Percentiles rank a stretch among this genome's conserved stretches.
These are phyloP conservation scores for Amiota communis DNA, from an alignment of 2,888 invertebrate genomes.

Conservation along the genomic window DNA sequence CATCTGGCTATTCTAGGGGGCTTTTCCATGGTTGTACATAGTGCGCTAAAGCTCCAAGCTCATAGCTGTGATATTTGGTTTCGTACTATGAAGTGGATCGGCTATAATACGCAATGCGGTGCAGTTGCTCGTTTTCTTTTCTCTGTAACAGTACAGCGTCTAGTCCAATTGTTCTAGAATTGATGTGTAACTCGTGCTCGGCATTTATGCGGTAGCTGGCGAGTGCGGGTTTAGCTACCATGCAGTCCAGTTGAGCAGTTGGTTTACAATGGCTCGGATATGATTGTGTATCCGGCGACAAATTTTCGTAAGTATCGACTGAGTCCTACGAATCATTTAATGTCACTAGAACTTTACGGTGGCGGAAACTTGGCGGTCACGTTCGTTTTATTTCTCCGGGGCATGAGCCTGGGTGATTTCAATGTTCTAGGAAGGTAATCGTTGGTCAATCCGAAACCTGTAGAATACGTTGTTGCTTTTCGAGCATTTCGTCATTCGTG, in stretches of 20 bases:
- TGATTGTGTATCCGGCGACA: constrained; percentile 35
- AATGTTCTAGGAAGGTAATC: constrained; percentile 12
- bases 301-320: constrained; percentile 45
- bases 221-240: not conserved
- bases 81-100: not conserved
- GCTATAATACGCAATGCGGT: constrained; percentile 27
- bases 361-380: constrained; percentile 10
- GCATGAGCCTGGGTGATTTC: not conserved
- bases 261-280: constrained; percentile 29
- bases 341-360: constrained; percentile 34
- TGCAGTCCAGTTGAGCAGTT: constrained; percentile 22
- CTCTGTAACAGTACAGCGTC: constrained; percentile 11
- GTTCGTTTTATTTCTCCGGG: constrained; percentile 25
- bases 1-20: constrained; percentile 46
- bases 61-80: constrained; percentile 7
- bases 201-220: constrained; percentile 24
- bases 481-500: constrained; percentile 4
- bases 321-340: constrained; percentile 41
- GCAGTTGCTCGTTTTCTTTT: constrained; percentile 6
- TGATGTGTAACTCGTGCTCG: constrained; percentile 17
- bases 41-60: constrained; percentile 23
- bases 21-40: constrained; percentile 20
- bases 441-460: not conserved
- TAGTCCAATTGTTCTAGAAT: constrained; percentile 22
- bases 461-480: not conserved